These are phyloP conservation scores for Narcine bancroftii DNA, from an alignment of 2,113 vertebrate species.

Conservation along the genomic window DNA sequence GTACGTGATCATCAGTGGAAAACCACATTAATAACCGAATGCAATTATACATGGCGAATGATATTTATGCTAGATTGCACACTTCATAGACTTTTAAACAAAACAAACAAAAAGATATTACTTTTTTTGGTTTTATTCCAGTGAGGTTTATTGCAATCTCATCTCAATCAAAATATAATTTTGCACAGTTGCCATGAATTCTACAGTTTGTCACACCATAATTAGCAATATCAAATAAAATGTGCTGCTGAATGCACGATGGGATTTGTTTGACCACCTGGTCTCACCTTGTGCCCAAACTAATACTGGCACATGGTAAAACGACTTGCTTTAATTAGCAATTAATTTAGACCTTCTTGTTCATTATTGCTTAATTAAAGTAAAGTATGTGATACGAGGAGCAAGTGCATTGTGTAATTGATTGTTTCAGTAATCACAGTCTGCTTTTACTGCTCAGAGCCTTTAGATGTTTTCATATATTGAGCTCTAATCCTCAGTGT, in stretches of 20 bases:
- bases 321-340: constrained; percentile 30
- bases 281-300: constrained; percentile 33
- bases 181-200: constrained; percentile 7
- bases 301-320: constrained; percentile 26
- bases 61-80: neutral
- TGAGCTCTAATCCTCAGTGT: constrained; percentile 51
- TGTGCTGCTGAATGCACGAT: neutral
- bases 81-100: constrained; percentile 2
- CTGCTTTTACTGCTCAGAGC: constrained; percentile 43
- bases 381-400: constrained; percentile 34
- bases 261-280: constrained; percentile 37
- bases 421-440: constrained; percentile 36
- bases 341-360: constrained; percentile 38
- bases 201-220: constrained; percentile 2
- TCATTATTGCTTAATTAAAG: constrained; percentile 36
- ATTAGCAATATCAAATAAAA: constrained; percentile 34
- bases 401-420: constrained; percentile 36
- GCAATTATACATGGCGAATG: neutral
- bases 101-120: neutral
- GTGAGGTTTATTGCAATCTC: neutral
- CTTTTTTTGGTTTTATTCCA: constrained; percentile 6
- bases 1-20: too few species aligned
- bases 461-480: constrained; percentile 56
- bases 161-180: constrained; percentile 6
- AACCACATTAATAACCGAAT: neutral